These are phyloP conservation scores for Drosophila yooni DNA, from an alignment of 2,888 invertebrate species.

Conservation along the genomic window DNA sequence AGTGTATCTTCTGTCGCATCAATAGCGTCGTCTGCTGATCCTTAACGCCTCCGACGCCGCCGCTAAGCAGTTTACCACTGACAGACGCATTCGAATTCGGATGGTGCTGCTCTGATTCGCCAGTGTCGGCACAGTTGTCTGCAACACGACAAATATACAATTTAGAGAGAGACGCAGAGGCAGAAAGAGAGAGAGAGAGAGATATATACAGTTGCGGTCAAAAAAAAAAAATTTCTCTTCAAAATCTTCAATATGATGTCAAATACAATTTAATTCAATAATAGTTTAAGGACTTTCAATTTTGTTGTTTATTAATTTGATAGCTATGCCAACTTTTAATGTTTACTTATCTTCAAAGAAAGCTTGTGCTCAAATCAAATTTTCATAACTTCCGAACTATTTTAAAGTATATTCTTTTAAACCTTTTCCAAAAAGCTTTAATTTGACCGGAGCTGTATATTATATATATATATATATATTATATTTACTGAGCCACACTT, in stretches of 20 bases:
- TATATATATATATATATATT: neutral
- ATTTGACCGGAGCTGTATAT: neutral
- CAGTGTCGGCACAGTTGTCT: conserved; percentile 77
- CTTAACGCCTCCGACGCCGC: conserved; percentile 85
- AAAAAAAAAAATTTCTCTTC: neutral
- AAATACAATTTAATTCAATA: neutral
- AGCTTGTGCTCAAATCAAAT: neutral
- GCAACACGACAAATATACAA: neutral
- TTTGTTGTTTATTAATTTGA: neutral
- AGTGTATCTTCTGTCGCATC: conserved; percentile 71
- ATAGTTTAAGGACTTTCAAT: neutral
- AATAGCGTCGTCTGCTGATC: conserved; percentile 81
- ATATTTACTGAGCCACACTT: conserved; percentile 30
- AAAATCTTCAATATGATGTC: no score
- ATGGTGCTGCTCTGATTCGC: conserved; percentile 84
- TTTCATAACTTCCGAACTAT: neutral
- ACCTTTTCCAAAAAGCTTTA: neutral
- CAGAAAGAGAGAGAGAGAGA: neutral
- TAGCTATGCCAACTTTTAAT: no score
- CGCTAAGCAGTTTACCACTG: conserved; percentile 83
- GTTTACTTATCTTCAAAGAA: neutral
- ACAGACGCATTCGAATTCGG: conserved; percentile 85
- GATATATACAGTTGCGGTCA: neutral
- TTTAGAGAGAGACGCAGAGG: neutral
- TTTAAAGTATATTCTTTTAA: neutral